Percentiles rank a stretch among this genome's conserved stretches.
phyloP scores from a whole-genome alignment of 2,113 vertebrate species.

The Ptilorrhoa leucosticta region DNA sequence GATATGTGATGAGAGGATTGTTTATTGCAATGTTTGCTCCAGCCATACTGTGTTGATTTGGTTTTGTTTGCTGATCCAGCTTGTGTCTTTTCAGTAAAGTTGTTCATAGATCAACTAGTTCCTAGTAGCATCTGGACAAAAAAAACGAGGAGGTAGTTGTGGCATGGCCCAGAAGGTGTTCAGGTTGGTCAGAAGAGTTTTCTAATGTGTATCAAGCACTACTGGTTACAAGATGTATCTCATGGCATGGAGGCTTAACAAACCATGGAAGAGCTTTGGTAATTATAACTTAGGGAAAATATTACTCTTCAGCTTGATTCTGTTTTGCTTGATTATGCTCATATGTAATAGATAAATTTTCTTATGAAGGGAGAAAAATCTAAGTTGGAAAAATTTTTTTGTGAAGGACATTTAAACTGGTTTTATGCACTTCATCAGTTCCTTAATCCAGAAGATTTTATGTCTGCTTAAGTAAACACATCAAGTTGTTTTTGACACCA shows the following conservation, averaged over 20 bases:
- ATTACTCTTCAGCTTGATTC: neutral
- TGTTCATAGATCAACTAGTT: neutral
- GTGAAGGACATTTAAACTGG: neutral
- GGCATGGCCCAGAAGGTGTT: neutral
- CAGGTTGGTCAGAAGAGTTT: neutral
- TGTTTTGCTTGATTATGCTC: neutral
- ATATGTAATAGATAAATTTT: neutral
- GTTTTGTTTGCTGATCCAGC: neutral
- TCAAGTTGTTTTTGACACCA: neutral
- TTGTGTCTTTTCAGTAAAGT: neutral
- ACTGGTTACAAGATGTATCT: neutral
- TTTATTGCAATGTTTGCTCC: accelerated
- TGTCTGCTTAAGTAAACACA: neutral
- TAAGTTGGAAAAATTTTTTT: neutral
- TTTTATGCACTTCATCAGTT: neutral
- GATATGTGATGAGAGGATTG: neutral
- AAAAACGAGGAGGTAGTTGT: neutral
- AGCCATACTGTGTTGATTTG: neutral
- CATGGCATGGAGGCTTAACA: neutral
- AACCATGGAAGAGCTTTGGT: neutral
- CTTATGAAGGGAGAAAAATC: neutral
- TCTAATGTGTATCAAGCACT: neutral
- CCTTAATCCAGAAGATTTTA: neutral
- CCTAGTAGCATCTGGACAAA: neutral
- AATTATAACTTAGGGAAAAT: neutral